Evolutionary conservation across 2,113 vertebrate genomes (phyloP).

Genomic region (Dipodomys merriami): DNA sequence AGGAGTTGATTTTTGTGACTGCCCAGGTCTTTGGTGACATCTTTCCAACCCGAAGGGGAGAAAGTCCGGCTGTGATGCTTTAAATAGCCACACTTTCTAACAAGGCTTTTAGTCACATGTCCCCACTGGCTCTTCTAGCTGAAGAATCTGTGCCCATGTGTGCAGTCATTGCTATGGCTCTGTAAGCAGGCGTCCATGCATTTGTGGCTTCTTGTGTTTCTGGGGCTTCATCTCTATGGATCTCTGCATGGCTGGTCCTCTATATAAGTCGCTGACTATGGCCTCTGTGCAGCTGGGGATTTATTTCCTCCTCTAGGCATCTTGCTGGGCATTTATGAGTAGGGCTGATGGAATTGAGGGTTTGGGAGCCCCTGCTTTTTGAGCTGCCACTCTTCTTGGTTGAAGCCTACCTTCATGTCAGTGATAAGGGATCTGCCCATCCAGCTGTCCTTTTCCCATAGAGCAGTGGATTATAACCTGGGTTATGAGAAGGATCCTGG

Average conservation of each 20-base stretch:
- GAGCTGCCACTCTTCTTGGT: neutral
- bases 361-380: neutral
- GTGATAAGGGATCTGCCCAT: neutral
- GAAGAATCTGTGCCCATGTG: conserved; percentile 17
- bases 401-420: neutral
- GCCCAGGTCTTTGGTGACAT: neutral
- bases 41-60: conserved; percentile 33
- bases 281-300: neutral
- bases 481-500: neutral
- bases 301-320: neutral
- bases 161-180: neutral
- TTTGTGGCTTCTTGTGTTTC: neutral
- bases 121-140: conserved; percentile 34
- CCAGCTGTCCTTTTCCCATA: neutral
- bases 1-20: neutral
- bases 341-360: neutral
- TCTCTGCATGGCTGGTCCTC: neutral
- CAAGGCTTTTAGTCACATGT: conserved; percentile 56
- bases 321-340: neutral
- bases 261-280: neutral
- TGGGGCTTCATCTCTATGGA: neutral
- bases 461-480: neutral
- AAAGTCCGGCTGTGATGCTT: conserved; percentile 47
- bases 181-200: neutral
- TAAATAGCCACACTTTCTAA: conserved; percentile 62